Conservation (phyloP, 2,888 invertebrate species). For the Empis livida region DNA sequence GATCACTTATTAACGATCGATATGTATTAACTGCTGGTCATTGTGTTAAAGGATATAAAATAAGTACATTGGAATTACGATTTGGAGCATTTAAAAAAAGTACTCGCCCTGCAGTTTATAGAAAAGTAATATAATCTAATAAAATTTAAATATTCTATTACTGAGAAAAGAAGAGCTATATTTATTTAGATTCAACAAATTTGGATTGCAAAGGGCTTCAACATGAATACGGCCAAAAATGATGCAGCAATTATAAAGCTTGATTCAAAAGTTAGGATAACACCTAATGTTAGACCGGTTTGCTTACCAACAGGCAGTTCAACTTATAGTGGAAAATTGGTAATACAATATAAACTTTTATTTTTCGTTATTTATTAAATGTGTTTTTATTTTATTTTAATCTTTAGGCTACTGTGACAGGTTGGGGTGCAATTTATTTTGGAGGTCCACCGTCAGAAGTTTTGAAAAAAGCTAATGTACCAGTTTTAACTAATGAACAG, state of each 20-base stretch:
- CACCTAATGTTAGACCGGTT: slow-evolving; percentile 49
- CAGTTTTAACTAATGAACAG: slow-evolving; percentile 45
- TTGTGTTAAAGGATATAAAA: slow-evolving; percentile 33
- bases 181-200: too few species aligned
- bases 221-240: slow-evolving; percentile 5
- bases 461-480: slow-evolving; percentile 55
- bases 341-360: slow-evolving; percentile 2
- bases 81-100: too few species aligned
- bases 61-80: too few species aligned
- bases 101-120: too few species aligned
- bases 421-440: slow-evolving; percentile 58
- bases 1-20: slow-evolving; percentile 55
- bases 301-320: slow-evolving; percentile 45
- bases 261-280: slow-evolving; percentile 40
- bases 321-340: slow-evolving; percentile 10
- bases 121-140: too few species aligned
- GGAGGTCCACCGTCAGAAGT: slow-evolving; percentile 49
- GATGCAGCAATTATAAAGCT: slow-evolving; percentile 46
- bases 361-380: too few species aligned
- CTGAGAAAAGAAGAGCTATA: too few species aligned
- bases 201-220: not conserved
- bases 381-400: not conserved
- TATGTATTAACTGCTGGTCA: slow-evolving; percentile 69
- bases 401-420: slow-evolving; percentile 46
- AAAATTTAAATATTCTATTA: too few species aligned